Percentiles rank a stretch among this genome's conserved stretches.
phyloP scores from a whole-genome alignment of 2,888 invertebrate genomes.

The Noctua janthe region DNA sequence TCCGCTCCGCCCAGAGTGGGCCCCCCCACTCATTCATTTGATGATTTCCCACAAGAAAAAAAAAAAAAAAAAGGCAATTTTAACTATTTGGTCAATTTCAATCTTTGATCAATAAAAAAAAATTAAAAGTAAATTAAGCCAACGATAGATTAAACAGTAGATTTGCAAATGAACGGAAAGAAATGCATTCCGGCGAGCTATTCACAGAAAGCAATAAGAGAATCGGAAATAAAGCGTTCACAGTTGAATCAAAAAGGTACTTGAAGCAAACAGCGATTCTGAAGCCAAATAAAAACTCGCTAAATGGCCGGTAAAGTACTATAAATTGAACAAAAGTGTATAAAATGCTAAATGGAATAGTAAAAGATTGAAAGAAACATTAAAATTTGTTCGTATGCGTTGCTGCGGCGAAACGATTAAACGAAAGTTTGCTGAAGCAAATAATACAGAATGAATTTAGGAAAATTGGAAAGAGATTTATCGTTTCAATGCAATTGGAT shows the following conservation, averaged over 20 bases:
- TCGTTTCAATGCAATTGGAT: slow-evolving; percentile 47
- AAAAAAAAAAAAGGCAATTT: not conserved
- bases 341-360: slow-evolving; percentile 72
- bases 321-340: slow-evolving; percentile 58
- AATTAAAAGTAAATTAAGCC: slow-evolving; percentile 1
- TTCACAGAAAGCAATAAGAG: slow-evolving; percentile 46
- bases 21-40: too few relatives aligned
- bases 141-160: not conserved
- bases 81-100: not conserved
- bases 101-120: not conserved
- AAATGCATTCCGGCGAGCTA: slow-evolving; percentile 36
- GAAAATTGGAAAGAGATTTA: slow-evolving; percentile 55
- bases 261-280: slow-evolving; percentile 44
- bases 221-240: slow-evolving; percentile 56
- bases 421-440: slow-evolving; percentile 64
- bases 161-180: slow-evolving; percentile 25
- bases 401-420: slow-evolving; percentile 65
- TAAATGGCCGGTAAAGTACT: slow-evolving; percentile 56
- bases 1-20: too few relatives aligned
- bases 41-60: too few relatives aligned
- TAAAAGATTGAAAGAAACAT: slow-evolving; percentile 62
- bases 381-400: slow-evolving; percentile 46
- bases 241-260: slow-evolving; percentile 46
- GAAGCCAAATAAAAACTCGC: slow-evolving; percentile 62
- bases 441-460: slow-evolving; percentile 52